Conservation (phyloP, 2,113 vertebrate genomes). For the Pogonocichla stellata region DNA sequence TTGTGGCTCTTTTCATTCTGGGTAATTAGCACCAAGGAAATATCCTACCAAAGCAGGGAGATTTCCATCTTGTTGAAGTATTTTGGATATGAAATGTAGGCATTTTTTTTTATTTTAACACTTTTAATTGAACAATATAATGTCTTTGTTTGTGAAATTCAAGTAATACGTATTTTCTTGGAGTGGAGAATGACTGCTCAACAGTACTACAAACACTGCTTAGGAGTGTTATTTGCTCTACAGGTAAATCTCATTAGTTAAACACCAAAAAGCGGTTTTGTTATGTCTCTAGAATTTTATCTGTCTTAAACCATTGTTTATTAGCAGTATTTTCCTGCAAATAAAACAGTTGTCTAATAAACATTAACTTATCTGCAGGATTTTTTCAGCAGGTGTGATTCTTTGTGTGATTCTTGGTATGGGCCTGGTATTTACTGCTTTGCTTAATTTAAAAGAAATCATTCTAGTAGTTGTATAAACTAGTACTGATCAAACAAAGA, state of each 20-base stretch:
- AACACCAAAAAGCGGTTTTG: not conserved
- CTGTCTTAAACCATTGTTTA: not conserved
- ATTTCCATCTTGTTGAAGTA: not conserved
- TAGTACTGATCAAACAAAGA: not conserved
- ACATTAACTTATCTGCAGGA: not conserved
- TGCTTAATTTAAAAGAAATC: not conserved
- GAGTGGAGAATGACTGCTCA: not conserved
- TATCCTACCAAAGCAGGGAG: not conserved
- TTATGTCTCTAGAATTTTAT: not conserved
- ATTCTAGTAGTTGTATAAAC: not conserved
- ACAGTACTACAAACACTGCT: not conserved
- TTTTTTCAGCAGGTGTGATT: not conserved
- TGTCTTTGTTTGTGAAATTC: not conserved
- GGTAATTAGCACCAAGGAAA: not conserved
- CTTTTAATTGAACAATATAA: not conserved
- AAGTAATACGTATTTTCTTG: accelerated
- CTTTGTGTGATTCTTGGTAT: not conserved
- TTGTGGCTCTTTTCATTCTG: not conserved
- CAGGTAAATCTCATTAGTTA: not conserved
- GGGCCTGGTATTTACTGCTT: not conserved
- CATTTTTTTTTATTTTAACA: not conserved
- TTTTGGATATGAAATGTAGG: not conserved
- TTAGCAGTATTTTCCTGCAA: not conserved
- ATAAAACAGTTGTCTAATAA: not conserved
- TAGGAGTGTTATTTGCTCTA: not conserved